These are phyloP conservation scores for Coelopa frigida DNA, from an alignment of 1,140 invertebrate genomes.

Conservation along the genomic window DNA sequence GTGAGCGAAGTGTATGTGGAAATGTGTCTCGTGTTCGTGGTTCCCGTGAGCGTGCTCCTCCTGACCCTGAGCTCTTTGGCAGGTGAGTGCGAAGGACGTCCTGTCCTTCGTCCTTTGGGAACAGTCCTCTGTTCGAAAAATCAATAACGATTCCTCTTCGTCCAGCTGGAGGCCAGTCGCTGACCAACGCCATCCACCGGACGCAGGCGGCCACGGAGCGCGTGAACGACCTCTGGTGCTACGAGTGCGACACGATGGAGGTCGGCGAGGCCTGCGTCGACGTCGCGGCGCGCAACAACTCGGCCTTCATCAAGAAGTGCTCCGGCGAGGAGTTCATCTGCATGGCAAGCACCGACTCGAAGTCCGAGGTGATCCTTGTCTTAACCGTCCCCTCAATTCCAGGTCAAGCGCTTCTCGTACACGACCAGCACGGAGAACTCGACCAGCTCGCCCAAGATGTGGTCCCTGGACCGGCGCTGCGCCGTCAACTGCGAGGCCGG, in stretches of 20 bases:
- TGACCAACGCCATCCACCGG: constrained; percentile 57
- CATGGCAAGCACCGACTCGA: constrained; percentile 53
- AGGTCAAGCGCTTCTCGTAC: constrained; percentile 77
- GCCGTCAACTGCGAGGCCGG: constrained; percentile 73
- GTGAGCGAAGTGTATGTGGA: no score
- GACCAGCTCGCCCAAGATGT: constrained; percentile 65
- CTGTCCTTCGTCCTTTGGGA: neutral
- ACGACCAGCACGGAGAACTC: constrained; percentile 74
- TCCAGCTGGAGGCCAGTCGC: constrained; percentile 34
- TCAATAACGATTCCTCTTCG: constrained; percentile 7
- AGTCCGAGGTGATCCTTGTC: neutral
- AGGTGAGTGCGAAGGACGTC: neutral
- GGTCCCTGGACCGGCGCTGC: constrained; percentile 75
- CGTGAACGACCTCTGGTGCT: constrained; percentile 70
- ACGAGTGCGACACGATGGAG: constrained; percentile 68
- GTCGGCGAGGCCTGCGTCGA: constrained; percentile 63
- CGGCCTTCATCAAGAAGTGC: constrained; percentile 63
- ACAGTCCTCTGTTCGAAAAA: neutral
- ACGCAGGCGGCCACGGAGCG: constrained; percentile 65
- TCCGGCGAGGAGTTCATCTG: constrained; percentile 65
- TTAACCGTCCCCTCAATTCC: constrained; percentile 2
- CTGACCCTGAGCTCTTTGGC: no score
- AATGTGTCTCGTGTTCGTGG: no score
- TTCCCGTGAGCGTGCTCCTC: no score
- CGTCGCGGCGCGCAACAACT: constrained; percentile 50